Conservation (phyloP, 2,797 vertebrate genomes). For the Sternotherus odoratus region DNA sequence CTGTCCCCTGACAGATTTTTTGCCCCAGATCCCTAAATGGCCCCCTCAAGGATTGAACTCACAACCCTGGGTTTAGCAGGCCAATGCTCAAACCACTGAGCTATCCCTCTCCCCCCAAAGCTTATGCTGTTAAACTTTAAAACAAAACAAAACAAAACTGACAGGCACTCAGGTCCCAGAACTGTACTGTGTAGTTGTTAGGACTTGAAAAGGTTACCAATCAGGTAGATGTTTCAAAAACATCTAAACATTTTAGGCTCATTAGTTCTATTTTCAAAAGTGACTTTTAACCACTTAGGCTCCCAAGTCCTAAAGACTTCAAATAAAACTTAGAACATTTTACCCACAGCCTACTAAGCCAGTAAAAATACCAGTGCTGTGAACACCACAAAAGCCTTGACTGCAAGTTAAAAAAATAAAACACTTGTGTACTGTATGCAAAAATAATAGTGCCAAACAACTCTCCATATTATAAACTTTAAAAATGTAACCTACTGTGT, state of each 20-base stretch:
- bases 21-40: no score
- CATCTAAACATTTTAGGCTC: background rate
- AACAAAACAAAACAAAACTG: background rate
- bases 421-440: background rate
- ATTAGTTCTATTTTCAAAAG: background rate
- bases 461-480: background rate
- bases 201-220: background rate
- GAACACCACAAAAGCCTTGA: accelerated
- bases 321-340: accelerated
- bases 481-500: background rate
- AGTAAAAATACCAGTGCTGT: background rate
- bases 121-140: background rate
- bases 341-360: background rate
- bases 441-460: background rate
- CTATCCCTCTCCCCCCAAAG: no score
- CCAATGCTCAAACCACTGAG: no score
- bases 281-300: background rate
- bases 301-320: background rate
- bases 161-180: background rate
- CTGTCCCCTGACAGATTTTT: no score
- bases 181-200: background rate
- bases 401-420: background rate
- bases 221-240: background rate
- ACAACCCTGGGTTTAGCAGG: no score
- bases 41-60: no score